Conservation (phyloP, 2,797 vertebrate species). For the Amblyopsis hoosieri region DNA sequence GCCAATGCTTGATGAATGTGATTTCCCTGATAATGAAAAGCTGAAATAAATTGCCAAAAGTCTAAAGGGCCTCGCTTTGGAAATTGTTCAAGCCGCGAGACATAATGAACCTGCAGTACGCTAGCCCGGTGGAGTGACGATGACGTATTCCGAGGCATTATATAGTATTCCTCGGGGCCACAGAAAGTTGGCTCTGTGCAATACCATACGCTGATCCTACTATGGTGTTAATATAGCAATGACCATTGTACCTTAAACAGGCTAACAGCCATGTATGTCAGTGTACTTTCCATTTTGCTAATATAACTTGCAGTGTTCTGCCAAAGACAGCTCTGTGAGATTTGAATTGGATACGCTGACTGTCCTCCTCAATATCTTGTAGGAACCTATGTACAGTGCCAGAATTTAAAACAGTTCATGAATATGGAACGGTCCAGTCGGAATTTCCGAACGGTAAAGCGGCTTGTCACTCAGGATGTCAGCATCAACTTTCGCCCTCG, state of each 20-base stretch:
- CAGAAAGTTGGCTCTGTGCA: slow-evolving; percentile 33
- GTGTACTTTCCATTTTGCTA: slow-evolving; percentile 28
- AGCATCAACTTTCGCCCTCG: slow-evolving; percentile 79
- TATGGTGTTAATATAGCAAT: slow-evolving; percentile 25
- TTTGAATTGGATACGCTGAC: slow-evolving; percentile 62
- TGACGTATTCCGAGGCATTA: too few species aligned
- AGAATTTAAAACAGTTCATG: slow-evolving; percentile 84
- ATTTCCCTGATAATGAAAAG: too few species aligned
- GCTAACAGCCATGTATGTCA: slow-evolving; percentile 34
- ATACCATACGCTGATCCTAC: slow-evolving; percentile 11
- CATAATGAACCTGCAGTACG: too few species aligned
- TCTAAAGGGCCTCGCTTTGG: too few species aligned
- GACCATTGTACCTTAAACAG: slow-evolving; percentile 52
- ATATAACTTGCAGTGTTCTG: slow-evolving; percentile 46
- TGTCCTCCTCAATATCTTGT: slow-evolving; percentile 70
- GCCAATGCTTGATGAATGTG: too few species aligned
- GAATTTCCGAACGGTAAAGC: slow-evolving; percentile 81
- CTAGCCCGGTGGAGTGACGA: too few species aligned
- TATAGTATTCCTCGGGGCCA: not conserved
- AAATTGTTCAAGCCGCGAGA: too few species aligned
- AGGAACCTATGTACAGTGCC: slow-evolving; percentile 72
- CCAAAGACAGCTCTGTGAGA: slow-evolving; percentile 56
- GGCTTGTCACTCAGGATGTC: slow-evolving; percentile 83
- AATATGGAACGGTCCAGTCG: slow-evolving; percentile 81
- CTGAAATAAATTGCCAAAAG: too few species aligned